These are phyloP conservation scores for Bubo bubo DNA, from an alignment of 2,113 vertebrate species.

Conservation along the genomic window DNA sequence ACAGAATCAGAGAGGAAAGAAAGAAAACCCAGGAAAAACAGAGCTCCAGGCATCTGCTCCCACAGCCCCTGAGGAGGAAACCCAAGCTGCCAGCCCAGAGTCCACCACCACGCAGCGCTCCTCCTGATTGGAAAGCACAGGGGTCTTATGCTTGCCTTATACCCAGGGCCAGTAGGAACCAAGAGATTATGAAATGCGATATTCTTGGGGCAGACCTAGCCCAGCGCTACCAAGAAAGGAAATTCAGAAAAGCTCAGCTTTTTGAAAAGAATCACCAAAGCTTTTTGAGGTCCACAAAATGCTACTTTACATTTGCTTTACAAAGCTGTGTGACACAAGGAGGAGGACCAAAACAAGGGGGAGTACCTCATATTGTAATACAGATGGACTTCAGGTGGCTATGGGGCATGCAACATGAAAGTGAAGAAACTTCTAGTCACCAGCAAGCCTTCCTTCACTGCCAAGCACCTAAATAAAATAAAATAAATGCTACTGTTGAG, in stretches of 20 bases:
- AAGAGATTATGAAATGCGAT: neutral
- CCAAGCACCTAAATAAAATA: neutral
- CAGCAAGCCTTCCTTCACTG: neutral
- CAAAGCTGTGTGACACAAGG: neutral
- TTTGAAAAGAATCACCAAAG: neutral
- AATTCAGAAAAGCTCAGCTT: neutral
- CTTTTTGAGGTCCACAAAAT: neutral
- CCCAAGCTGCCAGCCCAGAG: neutral
- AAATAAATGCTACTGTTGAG: neutral
- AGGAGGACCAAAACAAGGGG: neutral
- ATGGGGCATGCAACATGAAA: neutral
- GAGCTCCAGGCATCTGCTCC: slow-evolving; percentile 5
- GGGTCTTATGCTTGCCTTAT: neutral
- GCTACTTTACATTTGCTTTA: neutral
- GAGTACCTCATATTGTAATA: neutral
- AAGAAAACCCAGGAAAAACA: neutral
- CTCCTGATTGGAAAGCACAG: rapidly evolving
- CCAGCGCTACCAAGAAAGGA: neutral
- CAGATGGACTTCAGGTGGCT: neutral
- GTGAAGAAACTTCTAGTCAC: neutral
- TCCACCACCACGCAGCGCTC: neutral
- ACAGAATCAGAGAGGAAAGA: neutral
- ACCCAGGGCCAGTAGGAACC: neutral
- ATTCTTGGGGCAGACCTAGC: neutral
- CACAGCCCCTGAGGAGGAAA: neutral